A percentile compares a stretch with the other conserved stretches of the same genome.
These are phyloP conservation scores for Orestias chungarensis DNA, from an alignment of 2,797 vertebrate genomes.

Conservation along the genomic window DNA sequence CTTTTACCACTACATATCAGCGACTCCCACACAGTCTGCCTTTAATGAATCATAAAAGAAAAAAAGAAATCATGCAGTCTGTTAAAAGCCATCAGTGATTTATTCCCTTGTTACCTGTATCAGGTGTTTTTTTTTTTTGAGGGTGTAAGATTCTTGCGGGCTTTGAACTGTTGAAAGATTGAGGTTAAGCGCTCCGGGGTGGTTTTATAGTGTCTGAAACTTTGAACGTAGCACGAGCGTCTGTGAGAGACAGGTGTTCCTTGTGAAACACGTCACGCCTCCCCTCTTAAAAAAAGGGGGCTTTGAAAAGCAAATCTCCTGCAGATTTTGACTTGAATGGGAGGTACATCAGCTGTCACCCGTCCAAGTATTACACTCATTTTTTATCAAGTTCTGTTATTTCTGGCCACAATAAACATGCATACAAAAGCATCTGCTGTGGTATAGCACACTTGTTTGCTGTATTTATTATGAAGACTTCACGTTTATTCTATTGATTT, in stretches of 20 bases:
- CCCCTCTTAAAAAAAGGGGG: constrained; percentile 28
- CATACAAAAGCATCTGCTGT: constrained; percentile 5
- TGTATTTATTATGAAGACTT: constrained; percentile 16
- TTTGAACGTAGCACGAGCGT: constrained; percentile 54
- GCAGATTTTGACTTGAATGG: constrained; percentile 36
- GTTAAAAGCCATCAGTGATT: constrained; percentile 38
- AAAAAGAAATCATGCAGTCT: constrained; percentile 6
- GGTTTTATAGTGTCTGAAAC: constrained; percentile 49
- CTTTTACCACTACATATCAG: constrained; percentile 7
- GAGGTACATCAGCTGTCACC: constrained; percentile 37
- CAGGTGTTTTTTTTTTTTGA: constrained; percentile 44
- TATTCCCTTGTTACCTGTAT: constrained; percentile 46
- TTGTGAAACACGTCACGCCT: constrained; percentile 42
- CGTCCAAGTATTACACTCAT: constrained; percentile 27
- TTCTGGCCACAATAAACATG: constrained; percentile 24
- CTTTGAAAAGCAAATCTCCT: constrained; percentile 61
- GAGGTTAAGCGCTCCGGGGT: constrained; percentile 73
- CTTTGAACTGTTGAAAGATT: constrained; percentile 76
- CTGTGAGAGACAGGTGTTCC: constrained; percentile 62
- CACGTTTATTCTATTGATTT: neutral
- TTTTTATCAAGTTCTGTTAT: constrained; percentile 38
- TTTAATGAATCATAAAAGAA: constrained; percentile 19
- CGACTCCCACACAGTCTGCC: neutral
- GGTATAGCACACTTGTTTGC: constrained; percentile 2
- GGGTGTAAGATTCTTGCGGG: constrained; percentile 41